A percentile compares a stretch with the other conserved stretches of the same genome.
Evolutionary conservation across 2,888 invertebrate genomes (phyloP).

Genomic region (Gandaritis pyraliata): DNA sequence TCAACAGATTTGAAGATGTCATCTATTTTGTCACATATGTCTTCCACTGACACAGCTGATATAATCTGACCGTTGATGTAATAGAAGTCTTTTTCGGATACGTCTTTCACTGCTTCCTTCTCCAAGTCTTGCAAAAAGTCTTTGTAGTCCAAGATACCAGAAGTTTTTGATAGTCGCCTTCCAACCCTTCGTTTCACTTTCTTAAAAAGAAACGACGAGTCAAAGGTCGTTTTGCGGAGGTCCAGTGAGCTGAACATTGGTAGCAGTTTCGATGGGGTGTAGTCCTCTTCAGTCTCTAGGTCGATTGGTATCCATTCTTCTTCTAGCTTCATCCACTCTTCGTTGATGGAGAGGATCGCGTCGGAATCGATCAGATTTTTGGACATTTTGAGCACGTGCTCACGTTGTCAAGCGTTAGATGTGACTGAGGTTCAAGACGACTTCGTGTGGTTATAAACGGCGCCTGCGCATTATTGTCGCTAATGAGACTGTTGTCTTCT

Average conservation of each 20-base stretch:
- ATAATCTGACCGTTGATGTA: conserved; percentile 66
- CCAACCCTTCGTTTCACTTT: conserved; percentile 62
- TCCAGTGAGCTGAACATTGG: conserved; percentile 68
- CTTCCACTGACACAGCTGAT: conserved; percentile 70
- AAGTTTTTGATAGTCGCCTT: conserved; percentile 57
- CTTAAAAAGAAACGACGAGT: conserved; percentile 69
- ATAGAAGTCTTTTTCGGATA: conserved; percentile 58
- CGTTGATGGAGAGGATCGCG: conserved; percentile 65
- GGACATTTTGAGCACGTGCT: conserved; percentile 35
- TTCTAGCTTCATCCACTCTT: conserved; percentile 71
- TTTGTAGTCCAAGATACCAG: conserved; percentile 60
- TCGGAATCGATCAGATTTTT: conserved; percentile 61
- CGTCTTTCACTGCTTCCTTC: conserved; percentile 41
- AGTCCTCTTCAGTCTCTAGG: conserved; percentile 68
- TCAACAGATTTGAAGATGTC: conserved; percentile 75
- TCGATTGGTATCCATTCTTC: conserved; percentile 74
- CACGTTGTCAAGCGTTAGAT: conserved; percentile 1
- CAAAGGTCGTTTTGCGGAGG: conserved; percentile 66
- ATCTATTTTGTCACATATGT: conserved; percentile 71
- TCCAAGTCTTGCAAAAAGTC: conserved; percentile 66
- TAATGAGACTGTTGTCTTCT: conserved; percentile 23
- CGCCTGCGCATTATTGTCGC: conserved; percentile 26
- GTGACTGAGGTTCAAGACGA: conserved; percentile 27
- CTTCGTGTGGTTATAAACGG: conserved; percentile 28
- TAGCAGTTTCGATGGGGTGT: conserved; percentile 45